Evolutionary conservation across 2,113 vertebrate genomes (phyloP), one percentile per base, ranked within the genome.

Genomic region (Parus major): DNA sequence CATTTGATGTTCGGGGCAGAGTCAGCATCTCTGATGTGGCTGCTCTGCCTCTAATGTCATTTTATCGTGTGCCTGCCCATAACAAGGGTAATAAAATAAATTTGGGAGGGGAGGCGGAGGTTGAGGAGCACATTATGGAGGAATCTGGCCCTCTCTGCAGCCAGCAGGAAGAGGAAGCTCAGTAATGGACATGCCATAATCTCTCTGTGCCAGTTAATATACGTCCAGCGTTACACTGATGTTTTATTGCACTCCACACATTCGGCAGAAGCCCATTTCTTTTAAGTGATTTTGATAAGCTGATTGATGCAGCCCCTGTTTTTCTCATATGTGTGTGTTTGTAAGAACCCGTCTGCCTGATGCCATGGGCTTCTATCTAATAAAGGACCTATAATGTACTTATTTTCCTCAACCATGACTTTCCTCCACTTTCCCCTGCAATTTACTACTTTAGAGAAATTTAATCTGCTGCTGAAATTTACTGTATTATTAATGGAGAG

Each of bases 401-500:
- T 97, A 96, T 92, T 82, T 95, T 89, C 95, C 92, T 86, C 92
- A 4, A 83, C 95, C 90, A 70, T 80, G 76, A 90, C 81, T 92
- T 93, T 91, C 65, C 89, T 92, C 87, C 92, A 81, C 96, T 96
- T 97, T 97, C 96, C 95, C 53, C 46, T 92, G 94, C 97, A 97
- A 96, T 95, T 97, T 93, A 92, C 93, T 96, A 97, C 96, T 98
- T 96, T 94, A 84, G 90, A 97, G 98, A 98, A 98, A 97, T 99
- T 98, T 98, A 98, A 98, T 99, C 98, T 98, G 91, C 91, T 39
- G 65, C 98, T 97, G 97, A 96, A 96, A 97, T 92, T 92, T 92
- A 94, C 98, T 98, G 98, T 98, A 98, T 98, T 98, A 98, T 98
- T 98, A 98, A 98, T 97, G 98, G 97, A 97, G 94, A 98, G 96